Percentiles rank a stretch among this genome's conserved stretches.
Evolutionary conservation across 2,797 vertebrate species (phyloP).

Genomic region (Craterocephalus amniculus): DNA sequence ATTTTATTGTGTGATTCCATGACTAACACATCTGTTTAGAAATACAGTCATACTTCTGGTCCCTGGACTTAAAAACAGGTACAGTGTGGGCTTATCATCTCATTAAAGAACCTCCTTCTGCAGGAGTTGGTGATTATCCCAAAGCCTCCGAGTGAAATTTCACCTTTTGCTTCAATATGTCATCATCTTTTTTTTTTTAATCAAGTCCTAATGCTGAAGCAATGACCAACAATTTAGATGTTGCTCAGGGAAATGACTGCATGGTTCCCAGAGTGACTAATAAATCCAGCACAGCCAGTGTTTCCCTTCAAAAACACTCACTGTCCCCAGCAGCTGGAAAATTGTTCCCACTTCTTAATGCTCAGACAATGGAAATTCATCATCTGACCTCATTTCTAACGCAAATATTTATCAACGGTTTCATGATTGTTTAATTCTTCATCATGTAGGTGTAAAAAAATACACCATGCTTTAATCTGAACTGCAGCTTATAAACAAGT

Average conservation of each 20-base stretch:
- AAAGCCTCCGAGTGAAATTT: background rate
- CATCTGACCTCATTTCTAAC: slow-evolving; percentile 47
- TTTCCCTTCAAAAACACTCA: slow-evolving; percentile 46
- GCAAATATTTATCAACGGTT: slow-evolving; percentile 66
- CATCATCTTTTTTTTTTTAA: slow-evolving; percentile 11
- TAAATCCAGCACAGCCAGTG: slow-evolving; percentile 32
- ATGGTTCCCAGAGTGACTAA: slow-evolving; percentile 46
- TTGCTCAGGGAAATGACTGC: slow-evolving; percentile 36
- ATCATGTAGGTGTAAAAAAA: slow-evolving; percentile 30
- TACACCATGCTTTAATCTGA: slow-evolving; percentile 13
- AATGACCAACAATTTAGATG: slow-evolving; percentile 35
- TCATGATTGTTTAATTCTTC: slow-evolving; percentile 53
- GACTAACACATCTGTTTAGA: background rate
- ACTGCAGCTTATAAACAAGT: slow-evolving; percentile 13
- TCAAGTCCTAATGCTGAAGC: slow-evolving; percentile 21
- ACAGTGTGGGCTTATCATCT: background rate
- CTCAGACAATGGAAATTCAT: slow-evolving; percentile 61
- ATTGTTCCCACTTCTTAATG: slow-evolving; percentile 52
- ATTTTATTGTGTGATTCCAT: background rate
- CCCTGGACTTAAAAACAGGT: background rate
- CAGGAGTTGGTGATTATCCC: background rate
- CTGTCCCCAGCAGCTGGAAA: slow-evolving; percentile 55
- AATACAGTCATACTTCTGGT: background rate
- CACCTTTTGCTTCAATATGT: slow-evolving; percentile 6
- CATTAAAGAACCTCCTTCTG: slow-evolving; percentile 4